These are phyloP conservation scores for Calephelis perditalis DNA, from an alignment of 2,888 invertebrate genomes.

Conservation along the genomic window DNA sequence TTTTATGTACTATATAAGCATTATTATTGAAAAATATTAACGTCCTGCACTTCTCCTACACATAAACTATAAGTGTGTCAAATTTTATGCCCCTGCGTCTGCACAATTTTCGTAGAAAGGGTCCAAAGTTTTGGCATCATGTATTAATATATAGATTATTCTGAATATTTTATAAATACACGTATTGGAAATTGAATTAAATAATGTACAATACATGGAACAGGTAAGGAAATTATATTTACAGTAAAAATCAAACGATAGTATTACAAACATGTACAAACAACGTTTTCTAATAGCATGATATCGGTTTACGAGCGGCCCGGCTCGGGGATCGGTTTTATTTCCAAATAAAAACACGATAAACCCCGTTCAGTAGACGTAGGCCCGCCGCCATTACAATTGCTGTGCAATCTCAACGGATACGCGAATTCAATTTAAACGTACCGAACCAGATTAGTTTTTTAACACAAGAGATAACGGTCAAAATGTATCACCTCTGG, in stretches of 20 bases:
- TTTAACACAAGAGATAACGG: not conserved
- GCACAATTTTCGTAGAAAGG: too few relatives aligned
- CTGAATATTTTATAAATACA: too few relatives aligned
- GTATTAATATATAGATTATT: too few relatives aligned
- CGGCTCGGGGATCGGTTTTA: constrained; percentile 3
- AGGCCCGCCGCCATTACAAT: constrained; percentile 8
- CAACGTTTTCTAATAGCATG: not conserved
- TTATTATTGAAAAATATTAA: too few relatives aligned
- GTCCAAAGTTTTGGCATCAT: too few relatives aligned
- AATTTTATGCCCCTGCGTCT: too few relatives aligned
- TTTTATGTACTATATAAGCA: too few relatives aligned
- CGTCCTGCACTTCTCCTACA: too few relatives aligned
- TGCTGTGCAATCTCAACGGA: constrained; percentile 12
- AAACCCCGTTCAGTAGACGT: constrained; percentile 10
- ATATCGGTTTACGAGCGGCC: constrained; percentile 8
- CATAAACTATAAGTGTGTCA: too few relatives aligned
- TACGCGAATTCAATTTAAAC: constrained; percentile 11
- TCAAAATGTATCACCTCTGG: not conserved
- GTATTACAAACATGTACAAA: not conserved
- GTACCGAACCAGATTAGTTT: constrained; percentile 9
- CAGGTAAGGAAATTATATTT: not conserved
- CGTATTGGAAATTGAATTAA: too few relatives aligned
- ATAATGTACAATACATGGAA: too few relatives aligned
- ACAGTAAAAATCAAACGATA: not conserved
- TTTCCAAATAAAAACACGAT: constrained; percentile 12